Percentiles rank a stretch among this genome's conserved stretches.
These are phyloP conservation scores for Galago senegalensis DNA, from an alignment of 2,797 vertebrate species.

Conservation along the genomic window DNA sequence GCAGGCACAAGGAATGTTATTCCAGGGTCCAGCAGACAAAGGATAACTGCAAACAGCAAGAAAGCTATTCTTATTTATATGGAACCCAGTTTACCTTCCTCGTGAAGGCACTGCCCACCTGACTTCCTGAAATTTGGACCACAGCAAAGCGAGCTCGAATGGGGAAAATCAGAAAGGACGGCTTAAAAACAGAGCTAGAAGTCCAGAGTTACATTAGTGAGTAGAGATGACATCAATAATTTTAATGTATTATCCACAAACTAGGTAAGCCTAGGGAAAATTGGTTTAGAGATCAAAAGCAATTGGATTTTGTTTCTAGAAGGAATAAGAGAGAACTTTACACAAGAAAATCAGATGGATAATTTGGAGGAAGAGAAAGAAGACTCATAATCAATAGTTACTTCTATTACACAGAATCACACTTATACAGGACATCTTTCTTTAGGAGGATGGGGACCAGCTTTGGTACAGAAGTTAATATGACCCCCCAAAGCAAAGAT, in stretches of 20 bases:
- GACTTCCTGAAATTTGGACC: not conserved
- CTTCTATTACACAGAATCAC: slow-evolving; percentile 73
- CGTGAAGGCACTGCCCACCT: not conserved
- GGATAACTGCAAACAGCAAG: not conserved
- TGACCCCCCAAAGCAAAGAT: slow-evolving; percentile 65
- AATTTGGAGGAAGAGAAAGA: slow-evolving; percentile 29
- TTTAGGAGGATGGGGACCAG: slow-evolving; percentile 52
- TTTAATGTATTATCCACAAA: slow-evolving; percentile 44
- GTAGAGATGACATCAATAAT: not conserved
- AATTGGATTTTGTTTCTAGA: slow-evolving; percentile 63
- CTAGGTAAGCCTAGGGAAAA: slow-evolving; percentile 27
- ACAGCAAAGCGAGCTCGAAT: not conserved
- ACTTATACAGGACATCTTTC: slow-evolving; percentile 42
- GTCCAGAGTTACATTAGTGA: slow-evolving; percentile 43
- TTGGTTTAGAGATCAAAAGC: slow-evolving; percentile 67
- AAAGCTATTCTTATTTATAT: not conserved
- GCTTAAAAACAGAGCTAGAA: not conserved
- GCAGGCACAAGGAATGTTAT: not conserved
- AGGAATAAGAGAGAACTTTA: slow-evolving; percentile 49
- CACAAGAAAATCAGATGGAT: slow-evolving; percentile 63
- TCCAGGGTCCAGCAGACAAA: not conserved
- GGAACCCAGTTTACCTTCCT: not conserved
- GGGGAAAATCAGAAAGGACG: not conserved
- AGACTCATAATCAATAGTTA: slow-evolving; percentile 71
- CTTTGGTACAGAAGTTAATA: slow-evolving; percentile 68